Percentiles rank a stretch among this genome's conserved stretches.
These are phyloP conservation scores for Decapterus maruadsi DNA, from an alignment of 2,797 vertebrate genomes.

Conservation along the genomic window DNA sequence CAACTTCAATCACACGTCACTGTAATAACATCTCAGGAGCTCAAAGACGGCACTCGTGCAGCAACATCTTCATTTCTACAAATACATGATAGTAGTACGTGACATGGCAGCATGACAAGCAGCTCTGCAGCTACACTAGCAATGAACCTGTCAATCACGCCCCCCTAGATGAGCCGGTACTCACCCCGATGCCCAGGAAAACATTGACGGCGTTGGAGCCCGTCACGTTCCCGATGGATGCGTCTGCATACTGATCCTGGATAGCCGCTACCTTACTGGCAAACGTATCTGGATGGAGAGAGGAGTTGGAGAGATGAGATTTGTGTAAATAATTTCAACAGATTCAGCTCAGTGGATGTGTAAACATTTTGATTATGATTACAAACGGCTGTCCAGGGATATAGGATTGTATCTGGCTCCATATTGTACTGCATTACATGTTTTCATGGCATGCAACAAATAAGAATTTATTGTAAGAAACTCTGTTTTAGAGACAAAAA, in stretches of 20 bases:
- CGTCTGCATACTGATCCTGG: constrained; percentile 98
- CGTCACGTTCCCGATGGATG: constrained; percentile 98
- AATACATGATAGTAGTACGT: background rate
- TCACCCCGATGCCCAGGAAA: constrained; percentile 96
- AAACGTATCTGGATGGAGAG: constrained; percentile 90
- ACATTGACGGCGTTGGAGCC: constrained; percentile 99
- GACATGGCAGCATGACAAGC: constrained; percentile 5
- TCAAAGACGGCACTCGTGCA: background rate
- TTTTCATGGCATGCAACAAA: background rate
- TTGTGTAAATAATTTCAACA: background rate
- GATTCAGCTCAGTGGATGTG: background rate
- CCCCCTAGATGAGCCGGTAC: constrained; percentile 37
- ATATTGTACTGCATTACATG: background rate
- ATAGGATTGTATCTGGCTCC: background rate
- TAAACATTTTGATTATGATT: background rate
- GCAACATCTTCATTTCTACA: background rate
- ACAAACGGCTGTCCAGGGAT: background rate
- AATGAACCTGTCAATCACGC: background rate
- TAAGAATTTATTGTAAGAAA: background rate
- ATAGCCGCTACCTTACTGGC: constrained; percentile 99
- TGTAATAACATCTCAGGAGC: background rate
- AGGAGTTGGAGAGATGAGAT: background rate
- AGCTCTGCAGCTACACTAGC: background rate
- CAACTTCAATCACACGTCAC: background rate
- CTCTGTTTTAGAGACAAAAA: no score